Evolutionary conservation across 2,888 invertebrate genomes (phyloP), one percentile per base, ranked within the genome.

Genomic region (Chironomus riparius): DNA sequence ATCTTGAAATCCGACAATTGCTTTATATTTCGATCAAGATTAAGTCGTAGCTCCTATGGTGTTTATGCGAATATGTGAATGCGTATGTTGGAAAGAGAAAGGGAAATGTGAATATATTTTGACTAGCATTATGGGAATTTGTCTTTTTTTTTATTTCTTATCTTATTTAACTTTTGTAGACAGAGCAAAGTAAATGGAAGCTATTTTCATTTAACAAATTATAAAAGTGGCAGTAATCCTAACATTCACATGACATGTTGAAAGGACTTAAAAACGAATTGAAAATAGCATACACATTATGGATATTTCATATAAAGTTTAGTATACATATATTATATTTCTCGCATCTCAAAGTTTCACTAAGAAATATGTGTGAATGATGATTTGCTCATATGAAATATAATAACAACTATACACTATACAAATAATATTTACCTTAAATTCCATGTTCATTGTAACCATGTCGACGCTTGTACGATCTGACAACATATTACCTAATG

Each of bases 1-100:
- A 89, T 85, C 82, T 94, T 95, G 81, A 96, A 92, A 80, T 92
- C 90, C 76, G 92, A 92, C 65, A 95, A 83, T 4, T 91, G 91
- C 79, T 88, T 90, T 47, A 95, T 93, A 74, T 90, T 90, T 82
- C 89, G 87, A 79, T 93, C 91, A 47, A 95, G 87, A 74, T 92
- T 89, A 76, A 83, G 81, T 62, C 89, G 88, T 68, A 89, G 87
- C 18, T 83, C 82, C 85, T 89, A 80, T 65, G 61, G 72, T 13
- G 48, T 21, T 38, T 10, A 50, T 38, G 65, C 24, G 47, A 21
- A 62, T 22, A 47, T 72, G 47, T 56, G 61, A 69, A 50, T 47
- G 38, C n/a, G 18, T 47, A 28, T 50, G 13, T 18, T 15, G 47
- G 47, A 21, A 10, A 62, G 56, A 50, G 56, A 56, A 56, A 18